Conservation (phyloP, 2,797 vertebrate species). For the Ctenosaura bakeri region DNA sequence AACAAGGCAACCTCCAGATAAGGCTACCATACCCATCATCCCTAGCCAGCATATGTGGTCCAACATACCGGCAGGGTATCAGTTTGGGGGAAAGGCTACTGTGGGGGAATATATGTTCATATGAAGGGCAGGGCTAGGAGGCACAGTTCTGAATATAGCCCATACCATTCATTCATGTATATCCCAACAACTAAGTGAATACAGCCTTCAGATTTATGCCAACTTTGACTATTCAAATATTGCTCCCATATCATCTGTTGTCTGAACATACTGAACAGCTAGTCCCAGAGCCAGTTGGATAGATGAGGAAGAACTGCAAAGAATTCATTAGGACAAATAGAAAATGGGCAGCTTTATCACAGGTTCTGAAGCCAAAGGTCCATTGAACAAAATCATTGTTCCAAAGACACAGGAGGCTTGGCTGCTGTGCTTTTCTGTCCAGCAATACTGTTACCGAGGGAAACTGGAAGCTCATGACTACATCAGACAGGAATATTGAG, state of each 20-base stretch:
- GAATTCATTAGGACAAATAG: neutral
- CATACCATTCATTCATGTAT: neutral
- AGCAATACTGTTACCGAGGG: rapidly evolving
- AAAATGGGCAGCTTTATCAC: rapidly evolving
- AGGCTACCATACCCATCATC: neutral
- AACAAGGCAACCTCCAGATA: neutral
- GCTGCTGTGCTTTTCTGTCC: neutral
- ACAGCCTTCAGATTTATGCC: neutral
- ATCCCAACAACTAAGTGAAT: neutral
- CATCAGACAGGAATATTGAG: neutral
- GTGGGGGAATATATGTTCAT: neutral
- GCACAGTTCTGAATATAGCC: too few species aligned
- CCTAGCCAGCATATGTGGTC: neutral
- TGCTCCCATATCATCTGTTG: neutral
- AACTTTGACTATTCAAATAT: neutral
- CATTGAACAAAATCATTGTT: neutral
- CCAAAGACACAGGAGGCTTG: neutral
- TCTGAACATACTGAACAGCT: neutral
- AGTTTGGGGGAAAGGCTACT: neutral
- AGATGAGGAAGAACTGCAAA: neutral
- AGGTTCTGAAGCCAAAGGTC: rapidly evolving
- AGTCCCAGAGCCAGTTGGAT: neutral
- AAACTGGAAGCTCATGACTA: slow-evolving; percentile 2
- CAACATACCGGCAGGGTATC: neutral
- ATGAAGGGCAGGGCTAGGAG: neutral